Percentiles rank a stretch among this genome's conserved stretches.
These are phyloP conservation scores for Enteromius trimaculatus DNA, from an alignment of 2,797 vertebrate species.

Conservation along the genomic window DNA sequence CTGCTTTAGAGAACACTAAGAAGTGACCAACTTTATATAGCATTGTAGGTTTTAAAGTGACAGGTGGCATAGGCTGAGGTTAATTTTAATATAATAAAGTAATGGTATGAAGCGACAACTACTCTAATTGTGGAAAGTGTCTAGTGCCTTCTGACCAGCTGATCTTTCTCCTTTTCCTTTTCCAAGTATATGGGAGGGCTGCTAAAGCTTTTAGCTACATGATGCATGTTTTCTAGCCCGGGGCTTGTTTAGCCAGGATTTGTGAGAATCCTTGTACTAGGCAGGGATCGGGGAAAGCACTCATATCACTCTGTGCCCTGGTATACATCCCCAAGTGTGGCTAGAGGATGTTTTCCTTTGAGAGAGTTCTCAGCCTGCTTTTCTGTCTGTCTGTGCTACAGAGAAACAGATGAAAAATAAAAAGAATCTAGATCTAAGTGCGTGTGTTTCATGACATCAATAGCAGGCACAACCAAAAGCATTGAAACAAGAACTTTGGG, in stretches of 20 bases:
- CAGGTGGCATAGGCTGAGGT: neutral
- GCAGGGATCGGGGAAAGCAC: conserved; percentile 34
- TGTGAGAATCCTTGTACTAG: conserved; percentile 50
- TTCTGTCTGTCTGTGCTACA: conserved; percentile 22
- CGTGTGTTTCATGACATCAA: conserved; percentile 2
- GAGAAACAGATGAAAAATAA: conserved; percentile 12
- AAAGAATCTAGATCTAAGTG: conserved; percentile 11
- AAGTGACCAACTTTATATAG: neutral
- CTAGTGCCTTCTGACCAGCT: neutral
- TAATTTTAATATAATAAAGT: neutral
- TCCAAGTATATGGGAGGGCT: conserved; percentile 25
- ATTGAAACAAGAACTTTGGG: neutral
- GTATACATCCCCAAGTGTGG: conserved; percentile 50
- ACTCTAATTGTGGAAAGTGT: neutral
- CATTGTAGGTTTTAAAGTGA: neutral
- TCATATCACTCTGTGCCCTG: conserved; percentile 44
- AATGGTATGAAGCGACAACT: neutral
- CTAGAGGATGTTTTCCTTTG: conserved; percentile 52
- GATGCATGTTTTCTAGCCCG: conserved; percentile 50
- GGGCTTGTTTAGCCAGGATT: conserved; percentile 53
- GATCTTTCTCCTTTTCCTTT: neutral
- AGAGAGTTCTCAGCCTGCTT: conserved; percentile 30
- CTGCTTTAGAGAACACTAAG: neutral
- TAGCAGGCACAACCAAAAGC: neutral
- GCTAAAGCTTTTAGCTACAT: conserved; percentile 55